phyloP scores from a whole-genome alignment of 1,140 invertebrate genomes.

The Carcinoscorpius rotundicauda region DNA sequence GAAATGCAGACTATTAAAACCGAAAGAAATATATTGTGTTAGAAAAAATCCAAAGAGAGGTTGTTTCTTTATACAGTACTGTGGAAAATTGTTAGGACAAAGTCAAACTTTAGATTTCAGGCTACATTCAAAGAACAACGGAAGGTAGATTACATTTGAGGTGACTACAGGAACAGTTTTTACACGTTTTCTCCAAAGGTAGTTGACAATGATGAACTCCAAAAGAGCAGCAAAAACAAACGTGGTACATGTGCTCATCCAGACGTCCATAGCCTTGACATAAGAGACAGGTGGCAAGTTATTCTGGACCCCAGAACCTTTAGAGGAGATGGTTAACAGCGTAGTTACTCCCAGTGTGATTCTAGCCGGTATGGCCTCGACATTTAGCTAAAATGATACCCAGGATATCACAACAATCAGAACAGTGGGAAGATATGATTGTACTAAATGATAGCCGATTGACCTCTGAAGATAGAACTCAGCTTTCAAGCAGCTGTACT shows the following conservation, averaged over 20 bases:
- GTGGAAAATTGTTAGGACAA: no score
- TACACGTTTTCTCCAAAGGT: conserved; percentile 24
- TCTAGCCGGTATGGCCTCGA: conserved; percentile 46
- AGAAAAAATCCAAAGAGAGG: no score
- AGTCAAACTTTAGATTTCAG: no score
- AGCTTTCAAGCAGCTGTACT: conserved; percentile 47
- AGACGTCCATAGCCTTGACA: conserved; percentile 29
- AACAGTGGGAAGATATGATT: conserved; percentile 49
- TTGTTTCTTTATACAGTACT: no score
- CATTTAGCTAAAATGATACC: conserved; percentile 52
- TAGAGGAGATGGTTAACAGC: conserved; percentile 43
- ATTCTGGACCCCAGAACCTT: conserved; percentile 39
- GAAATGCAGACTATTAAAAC: no score
- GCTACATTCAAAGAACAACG: no score
- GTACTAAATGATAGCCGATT: conserved; percentile 48
- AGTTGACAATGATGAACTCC: conserved; percentile 37
- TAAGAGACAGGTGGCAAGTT: conserved; percentile 39
- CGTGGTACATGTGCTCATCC: conserved; percentile 34
- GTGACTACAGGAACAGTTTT: no score
- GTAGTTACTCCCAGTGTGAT: conserved; percentile 48
- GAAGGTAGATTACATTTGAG: no score
- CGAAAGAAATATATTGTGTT: no score
- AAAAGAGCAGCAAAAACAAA: conserved; percentile 37
- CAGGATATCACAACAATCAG: conserved; percentile 52
- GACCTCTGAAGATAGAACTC: conserved; percentile 44